These are phyloP conservation scores for Heliopora coerulea DNA, from an alignment of 92 coral and sea anemone genomes.

Conservation along the genomic window DNA sequence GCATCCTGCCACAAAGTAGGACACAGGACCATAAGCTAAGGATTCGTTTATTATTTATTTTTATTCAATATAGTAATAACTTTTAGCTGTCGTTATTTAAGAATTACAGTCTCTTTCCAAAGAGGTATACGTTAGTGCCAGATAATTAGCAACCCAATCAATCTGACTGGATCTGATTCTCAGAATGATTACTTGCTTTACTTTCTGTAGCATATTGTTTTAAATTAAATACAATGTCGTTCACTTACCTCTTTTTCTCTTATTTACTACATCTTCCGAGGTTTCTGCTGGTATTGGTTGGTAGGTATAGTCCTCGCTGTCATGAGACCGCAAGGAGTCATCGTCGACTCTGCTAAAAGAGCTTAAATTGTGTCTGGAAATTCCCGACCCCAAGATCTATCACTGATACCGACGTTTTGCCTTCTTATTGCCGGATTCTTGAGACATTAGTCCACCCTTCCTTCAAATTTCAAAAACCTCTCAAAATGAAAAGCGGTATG, in stretches of 20 bases:
- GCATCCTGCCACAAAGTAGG: too few species aligned
- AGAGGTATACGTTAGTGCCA: too few species aligned
- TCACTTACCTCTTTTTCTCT: slow-evolving; percentile 22
- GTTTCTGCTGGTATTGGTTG: slow-evolving; percentile 35
- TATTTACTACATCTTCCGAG: not conserved
- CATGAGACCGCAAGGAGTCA: slow-evolving; percentile 78
- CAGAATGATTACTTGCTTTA: too few species aligned
- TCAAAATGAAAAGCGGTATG: not conserved
- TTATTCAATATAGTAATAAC: too few species aligned
- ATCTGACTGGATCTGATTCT: too few species aligned
- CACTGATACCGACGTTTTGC: not conserved
- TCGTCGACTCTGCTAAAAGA: slow-evolving; percentile 62
- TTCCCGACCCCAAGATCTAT: not conserved
- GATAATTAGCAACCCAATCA: too few species aligned
- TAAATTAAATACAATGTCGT: too few species aligned
- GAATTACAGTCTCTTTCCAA: too few species aligned
- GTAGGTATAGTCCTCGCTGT: slow-evolving; percentile 75
- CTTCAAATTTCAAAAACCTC: not conserved
- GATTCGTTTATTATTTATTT: too few species aligned
- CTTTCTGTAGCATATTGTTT: too few species aligned
- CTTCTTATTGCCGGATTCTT: not conserved
- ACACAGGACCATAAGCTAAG: too few species aligned
- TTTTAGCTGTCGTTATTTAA: too few species aligned
- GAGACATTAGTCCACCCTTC: not conserved
- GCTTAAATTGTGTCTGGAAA: slow-evolving; percentile 36